Percentiles rank a stretch among this genome's conserved stretches.
Evolutionary conservation across 2,797 vertebrate genomes (phyloP).

Genomic region (Pantherophis alleghaniensis): DNA sequence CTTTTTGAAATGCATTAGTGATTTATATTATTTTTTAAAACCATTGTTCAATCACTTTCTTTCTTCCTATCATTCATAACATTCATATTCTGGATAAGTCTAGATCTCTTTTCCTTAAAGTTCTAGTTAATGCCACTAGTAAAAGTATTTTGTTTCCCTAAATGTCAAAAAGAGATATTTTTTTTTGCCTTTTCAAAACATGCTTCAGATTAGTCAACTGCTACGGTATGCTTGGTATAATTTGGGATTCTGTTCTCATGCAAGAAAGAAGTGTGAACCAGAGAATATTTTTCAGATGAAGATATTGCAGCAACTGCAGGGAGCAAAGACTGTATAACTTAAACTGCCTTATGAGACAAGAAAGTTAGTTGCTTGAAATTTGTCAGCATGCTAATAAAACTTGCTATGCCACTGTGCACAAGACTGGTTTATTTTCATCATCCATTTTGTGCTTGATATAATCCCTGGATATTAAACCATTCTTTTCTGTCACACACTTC

Average conservation of each 20-base stretch:
- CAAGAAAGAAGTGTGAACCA: background rate
- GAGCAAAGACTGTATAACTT: background rate
- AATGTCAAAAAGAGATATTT: conserved; percentile 22
- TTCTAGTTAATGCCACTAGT: conserved; percentile 22
- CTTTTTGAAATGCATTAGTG: conserved; percentile 58
- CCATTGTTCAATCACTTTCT: conserved; percentile 57
- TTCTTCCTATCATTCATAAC: conserved; percentile 45
- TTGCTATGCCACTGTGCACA: conserved; percentile 11
- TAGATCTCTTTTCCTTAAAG: background rate
- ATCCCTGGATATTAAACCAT: conserved; percentile 27
- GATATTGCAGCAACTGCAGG: background rate
- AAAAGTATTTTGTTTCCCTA: conserved; percentile 36
- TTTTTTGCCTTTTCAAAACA: conserved; percentile 35
- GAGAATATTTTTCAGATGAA: background rate
- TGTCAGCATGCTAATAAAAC: conserved; percentile 21
- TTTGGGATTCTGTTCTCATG: background rate
- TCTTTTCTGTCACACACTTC: conserved; percentile 3
- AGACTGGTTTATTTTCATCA: conserved; percentile 33
- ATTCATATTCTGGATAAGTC: conserved; percentile 41
- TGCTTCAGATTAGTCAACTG: conserved; percentile 21
- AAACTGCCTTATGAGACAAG: conserved; percentile 33
- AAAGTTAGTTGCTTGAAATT: conserved; percentile 38
- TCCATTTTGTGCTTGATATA: background rate
- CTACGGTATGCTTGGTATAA: background rate
- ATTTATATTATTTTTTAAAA: conserved; percentile 34